Base-by-base conservation (phyloP, 2,113 vertebrate genomes). In the Stigmatopora argus region DNA sequence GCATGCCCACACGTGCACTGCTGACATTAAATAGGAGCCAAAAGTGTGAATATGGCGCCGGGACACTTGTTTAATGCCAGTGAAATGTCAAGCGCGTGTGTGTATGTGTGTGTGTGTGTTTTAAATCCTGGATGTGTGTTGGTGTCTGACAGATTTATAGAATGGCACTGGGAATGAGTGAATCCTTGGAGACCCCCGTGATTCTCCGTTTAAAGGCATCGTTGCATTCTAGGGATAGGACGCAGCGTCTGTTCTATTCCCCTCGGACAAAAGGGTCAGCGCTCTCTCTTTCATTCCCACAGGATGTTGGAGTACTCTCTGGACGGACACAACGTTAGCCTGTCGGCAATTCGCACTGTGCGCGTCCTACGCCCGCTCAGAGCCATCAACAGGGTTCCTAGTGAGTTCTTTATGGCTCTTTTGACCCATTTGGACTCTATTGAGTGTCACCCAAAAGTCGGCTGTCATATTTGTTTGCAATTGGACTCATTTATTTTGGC, bases 251-350 rank as follows among this genome's bases (percentile, higher is more conserved):
- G 74, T 63, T 65, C 57, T 41, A 73, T 52, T 83, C 82, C 78
- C 82, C 57, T 65, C 31, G 69, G 85, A 78, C 34, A 0, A 13
- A n/a, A 46, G 78, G 55, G 70, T 78, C 6, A 21, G 38, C 0
- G 38, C 19, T 74, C 47, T 68, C 73, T 82, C 75, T 73, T 44
- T 70, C 64, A 72, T 26, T 60, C 23, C 55, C 19, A 0, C 86
- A 98, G 96, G 82, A 98, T 99, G 96, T 89, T 98, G 93, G 97
- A 99, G 83, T 99, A 99, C 83, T 99, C 96, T 0, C 90, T 99
- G 81, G 96, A 99, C 0, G 96, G 96, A 71, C 97, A 99, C 91
- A 98, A 96, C 0, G 94, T 98, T 55, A 99, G 96, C 89, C 91
- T 99, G 64, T 99, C 97, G 0, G 97, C 97, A 0, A 98, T 99